Evolutionary conservation across 2,888 invertebrate species (phyloP).

Genomic region (Dendrolimus pini): DNA sequence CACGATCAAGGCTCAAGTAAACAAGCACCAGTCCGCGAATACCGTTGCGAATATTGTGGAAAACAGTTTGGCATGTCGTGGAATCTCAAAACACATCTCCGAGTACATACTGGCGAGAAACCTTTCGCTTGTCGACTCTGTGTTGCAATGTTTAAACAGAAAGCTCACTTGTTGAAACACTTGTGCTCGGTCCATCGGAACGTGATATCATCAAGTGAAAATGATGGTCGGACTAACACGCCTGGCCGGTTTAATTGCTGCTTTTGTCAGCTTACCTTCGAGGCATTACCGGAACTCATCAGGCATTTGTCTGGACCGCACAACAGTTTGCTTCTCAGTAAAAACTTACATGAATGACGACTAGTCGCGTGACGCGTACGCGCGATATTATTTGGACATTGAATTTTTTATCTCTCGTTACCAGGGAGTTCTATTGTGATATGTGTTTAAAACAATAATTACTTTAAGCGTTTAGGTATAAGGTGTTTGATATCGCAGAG

Average conservation of each 20-base stretch:
- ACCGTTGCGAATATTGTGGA: constrained; percentile 92
- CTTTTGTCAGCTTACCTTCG: constrained; percentile 91
- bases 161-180: constrained; percentile 91
- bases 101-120: constrained; percentile 93
- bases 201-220: constrained; percentile 89
- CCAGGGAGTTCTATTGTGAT: constrained; percentile 71
- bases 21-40: constrained; percentile 85
- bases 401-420: constrained; percentile 54
- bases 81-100: constrained; percentile 92
- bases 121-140: constrained; percentile 93
- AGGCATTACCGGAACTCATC: constrained; percentile 90
- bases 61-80: constrained; percentile 96
- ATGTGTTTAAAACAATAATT: constrained; percentile 69
- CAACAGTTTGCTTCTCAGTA: constrained; percentile 90
- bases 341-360: constrained; percentile 87
- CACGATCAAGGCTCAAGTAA: constrained; percentile 75
- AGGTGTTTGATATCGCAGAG: constrained; percentile 65
- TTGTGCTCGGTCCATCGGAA: constrained; percentile 93
- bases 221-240: constrained; percentile 79
- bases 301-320: constrained; percentile 92
- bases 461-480: constrained; percentile 57
- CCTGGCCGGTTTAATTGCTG: constrained; percentile 88
- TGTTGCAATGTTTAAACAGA: constrained; percentile 95
- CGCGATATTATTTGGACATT: constrained; percentile 53
- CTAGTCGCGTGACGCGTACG: constrained; percentile 48